Base-by-base conservation (phyloP, 2,113 vertebrate species). In the Odontesthes bonariensis region DNA sequence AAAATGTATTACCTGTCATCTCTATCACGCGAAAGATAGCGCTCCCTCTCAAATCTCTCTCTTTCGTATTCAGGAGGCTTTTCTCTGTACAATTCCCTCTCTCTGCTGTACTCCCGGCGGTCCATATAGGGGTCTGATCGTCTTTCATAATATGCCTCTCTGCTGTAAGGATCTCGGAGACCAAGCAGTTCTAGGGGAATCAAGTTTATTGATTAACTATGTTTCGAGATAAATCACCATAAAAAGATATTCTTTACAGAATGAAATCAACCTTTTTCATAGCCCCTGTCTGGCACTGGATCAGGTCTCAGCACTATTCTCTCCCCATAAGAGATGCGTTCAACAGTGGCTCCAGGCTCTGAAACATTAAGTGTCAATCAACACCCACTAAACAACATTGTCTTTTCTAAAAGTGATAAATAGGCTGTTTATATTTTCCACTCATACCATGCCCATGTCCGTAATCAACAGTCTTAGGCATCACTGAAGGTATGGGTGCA, bases 401-500 rank as follows among this genome's bases (percentile, higher is more conserved):
- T 52, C 0, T 51, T 47, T 4, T 38, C 2, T 57, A 58, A 16
- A 44, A 67, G 33, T 56, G 0, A 59, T 10, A 5, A 57, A 75
- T 1, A 53, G 88, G 80, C 8, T 31, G 4, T 33, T 42, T n/a
- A 75, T 38, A 9, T 32, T 47, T 49, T 51, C 40, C 38, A 19
- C 42, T 55, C 84, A 64, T 86, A 98, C 98, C 98, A 85, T 97
- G 94, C 0, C 98, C 94, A 31, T 96, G 95, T 3, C 83, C 91
- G 73, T 99, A 99, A 87, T 99, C 98, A 73, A 99, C 97, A 1
- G 97, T 99, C 87, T 98, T 97, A 62, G 97, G 95, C 71, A 97
- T 94, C 61, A 97, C 75, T 33, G 95, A 78, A 52, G 94, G 87
- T 76, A 95, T 95, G 53, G 95, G 82, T 81, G 92, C 85, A 0